Base-by-base conservation (phyloP, 2,797 vertebrate genomes). In the Mergus octosetaceus region DNA sequence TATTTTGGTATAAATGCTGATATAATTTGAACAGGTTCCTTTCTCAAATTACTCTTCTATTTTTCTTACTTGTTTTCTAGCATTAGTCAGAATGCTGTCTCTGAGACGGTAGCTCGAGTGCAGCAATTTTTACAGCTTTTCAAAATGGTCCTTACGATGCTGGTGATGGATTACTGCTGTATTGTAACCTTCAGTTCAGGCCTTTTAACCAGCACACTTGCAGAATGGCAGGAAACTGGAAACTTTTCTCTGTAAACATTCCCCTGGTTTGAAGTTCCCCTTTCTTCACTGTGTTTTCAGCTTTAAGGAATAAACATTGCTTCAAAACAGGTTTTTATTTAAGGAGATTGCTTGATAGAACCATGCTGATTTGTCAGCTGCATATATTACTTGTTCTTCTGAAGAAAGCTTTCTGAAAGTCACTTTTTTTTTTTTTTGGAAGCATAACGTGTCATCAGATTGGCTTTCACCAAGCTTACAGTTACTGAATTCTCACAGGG, bases 321-420 rank as follows among this genome's bases (percentile, higher is more conserved):
- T 76, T 84, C 24, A n/a, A 13, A 75, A 7, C 24, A 36, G 39
- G 77, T 30, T 58, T 66, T 65, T 64, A 34, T 61, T 85, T 36
- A 56, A 72, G 71, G 53, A 58, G 47, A 6, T 34, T 27, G 47
- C 69, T 86, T 43, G 47, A 9, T 17, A n/a, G 53, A 79, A 11
- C 18, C 8, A 9, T 3, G 19, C 10, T 43, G 68, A 19, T n/a
- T 69, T 56, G 62, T n/a, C 45, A 73, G 66, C 62, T 86, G 11
- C 18, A 0, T 34, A 0, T 34, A 13, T 74, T 25, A 5, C 57
- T 68, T 18, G 15, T 39, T 79, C 8, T n/a, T 69, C 2, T 4
- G 65, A 68, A 71, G 61, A 85, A 71, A 77, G 43, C 49, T 28
- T 58, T 60, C 15, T 19, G 61, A 36, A 36, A 72, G 51, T 49